Evolutionary conservation across 2,888 invertebrate species (phyloP).

Genomic region (Timandra comae): DNA sequence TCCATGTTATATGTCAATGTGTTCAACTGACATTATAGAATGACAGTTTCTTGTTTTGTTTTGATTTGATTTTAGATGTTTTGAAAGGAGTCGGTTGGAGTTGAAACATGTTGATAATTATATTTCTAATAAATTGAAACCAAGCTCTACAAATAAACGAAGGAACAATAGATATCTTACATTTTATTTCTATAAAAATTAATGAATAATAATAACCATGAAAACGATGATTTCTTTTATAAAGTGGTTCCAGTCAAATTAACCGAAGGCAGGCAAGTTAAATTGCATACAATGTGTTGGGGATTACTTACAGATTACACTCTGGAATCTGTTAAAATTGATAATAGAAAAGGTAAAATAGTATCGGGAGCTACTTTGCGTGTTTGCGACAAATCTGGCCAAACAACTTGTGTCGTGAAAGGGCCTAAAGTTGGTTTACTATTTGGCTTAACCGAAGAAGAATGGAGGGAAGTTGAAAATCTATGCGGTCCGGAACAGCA

Average conservation of each 20-base stretch:
- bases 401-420: constrained; percentile 52
- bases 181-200: no score
- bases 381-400: constrained; percentile 53
- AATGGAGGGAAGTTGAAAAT: constrained; percentile 58
- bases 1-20: no score
- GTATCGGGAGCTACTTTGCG: constrained; percentile 51
- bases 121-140: no score
- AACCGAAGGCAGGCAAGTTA: constrained; percentile 45
- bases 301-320: constrained; percentile 55
- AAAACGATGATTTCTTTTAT: constrained; percentile 30
- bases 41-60: no score
- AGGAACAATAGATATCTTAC: no score
- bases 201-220: constrained; percentile 27
- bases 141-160: no score
- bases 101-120: no score
- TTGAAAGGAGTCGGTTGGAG: no score
- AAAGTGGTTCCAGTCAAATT: constrained; percentile 44
- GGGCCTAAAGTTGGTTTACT: constrained; percentile 47
- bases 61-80: no score
- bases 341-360: constrained; percentile 32
- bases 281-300: constrained; percentile 49
- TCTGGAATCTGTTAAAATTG: constrained; percentile 65
- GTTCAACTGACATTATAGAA: no score
- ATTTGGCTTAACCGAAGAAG: constrained; percentile 46
- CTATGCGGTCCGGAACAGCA: constrained; percentile 47